phyloP scores from a whole-genome alignment of 2,888 invertebrate genomes.

The Dioctria linearis region DNA sequence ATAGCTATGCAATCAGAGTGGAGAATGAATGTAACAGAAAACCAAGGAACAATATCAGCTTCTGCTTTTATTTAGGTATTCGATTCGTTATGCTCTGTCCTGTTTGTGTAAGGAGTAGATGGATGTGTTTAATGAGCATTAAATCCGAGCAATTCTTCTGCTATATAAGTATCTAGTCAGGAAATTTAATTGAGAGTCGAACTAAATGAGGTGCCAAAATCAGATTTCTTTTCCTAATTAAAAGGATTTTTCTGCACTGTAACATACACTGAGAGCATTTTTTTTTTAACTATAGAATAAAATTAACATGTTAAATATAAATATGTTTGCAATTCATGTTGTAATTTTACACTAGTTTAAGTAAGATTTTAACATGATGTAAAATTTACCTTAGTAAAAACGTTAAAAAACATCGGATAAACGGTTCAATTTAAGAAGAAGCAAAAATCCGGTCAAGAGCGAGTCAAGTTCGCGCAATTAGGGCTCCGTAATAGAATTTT shows the following conservation, averaged over 20 bases:
- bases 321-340: no score
- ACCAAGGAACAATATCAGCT: background rate
- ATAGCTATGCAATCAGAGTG: background rate
- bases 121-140: background rate
- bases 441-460: no score
- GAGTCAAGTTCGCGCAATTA: no score
- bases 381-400: no score
- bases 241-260: background rate
- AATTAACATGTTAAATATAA: no score
- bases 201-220: background rate
- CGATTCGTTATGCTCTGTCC: background rate
- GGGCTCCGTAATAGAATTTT: no score
- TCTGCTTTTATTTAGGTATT: conserved; percentile 7
- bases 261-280: no score
- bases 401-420: no score
- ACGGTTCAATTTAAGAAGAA: no score
- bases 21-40: background rate
- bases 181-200: background rate
- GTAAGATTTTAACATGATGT: no score
- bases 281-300: no score
- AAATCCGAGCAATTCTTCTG: background rate
- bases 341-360: no score
- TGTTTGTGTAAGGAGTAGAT: background rate
- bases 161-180: background rate
- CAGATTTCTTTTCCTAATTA: background rate